Evolutionary conservation across 2,888 invertebrate species (phyloP).

Genomic region (Encarsia formosa): DNA sequence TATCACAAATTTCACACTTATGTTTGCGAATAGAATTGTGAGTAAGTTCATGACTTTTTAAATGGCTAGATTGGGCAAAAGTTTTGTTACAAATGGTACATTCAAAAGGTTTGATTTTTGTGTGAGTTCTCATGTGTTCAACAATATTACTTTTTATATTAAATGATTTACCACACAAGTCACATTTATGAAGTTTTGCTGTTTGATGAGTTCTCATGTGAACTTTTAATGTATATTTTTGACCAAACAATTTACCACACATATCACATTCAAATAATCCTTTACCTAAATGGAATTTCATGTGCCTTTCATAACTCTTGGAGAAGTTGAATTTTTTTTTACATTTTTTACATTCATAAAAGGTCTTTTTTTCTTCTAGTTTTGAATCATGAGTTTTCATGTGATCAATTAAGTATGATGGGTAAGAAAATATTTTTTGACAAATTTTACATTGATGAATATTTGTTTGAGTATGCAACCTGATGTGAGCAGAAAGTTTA

Average conservation of each 20-base stretch:
- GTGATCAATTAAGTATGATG: slow-evolving; percentile 48
- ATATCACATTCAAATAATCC: slow-evolving; percentile 44
- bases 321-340: slow-evolving; percentile 41
- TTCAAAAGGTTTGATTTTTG: slow-evolving; percentile 44
- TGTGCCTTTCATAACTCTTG: slow-evolving; percentile 43
- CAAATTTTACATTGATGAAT: slow-evolving; percentile 47
- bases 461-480: slow-evolving; percentile 44
- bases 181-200: slow-evolving; percentile 43
- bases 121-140: slow-evolving; percentile 47
- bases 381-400: slow-evolving; percentile 41
- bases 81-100: slow-evolving; percentile 44
- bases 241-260: slow-evolving; percentile 49
- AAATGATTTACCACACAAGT: slow-evolving; percentile 45
- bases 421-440: slow-evolving; percentile 48
- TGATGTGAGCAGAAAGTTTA: slow-evolving; percentile 45
- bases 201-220: slow-evolving; percentile 45
- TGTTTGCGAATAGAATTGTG: slow-evolving; percentile 41
- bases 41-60: slow-evolving; percentile 44
- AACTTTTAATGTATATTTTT: slow-evolving; percentile 45
- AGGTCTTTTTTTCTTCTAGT: slow-evolving; percentile 20
- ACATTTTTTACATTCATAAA: slow-evolving; percentile 42
- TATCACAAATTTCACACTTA: slow-evolving; percentile 46
- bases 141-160: slow-evolving; percentile 44
- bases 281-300: slow-evolving; percentile 42
- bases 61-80: slow-evolving; percentile 47